Percentiles rank a stretch among this genome's conserved stretches.
Conservation (phyloP, 2,113 vertebrate species). For the Reinhardtius hippoglossoides region DNA sequence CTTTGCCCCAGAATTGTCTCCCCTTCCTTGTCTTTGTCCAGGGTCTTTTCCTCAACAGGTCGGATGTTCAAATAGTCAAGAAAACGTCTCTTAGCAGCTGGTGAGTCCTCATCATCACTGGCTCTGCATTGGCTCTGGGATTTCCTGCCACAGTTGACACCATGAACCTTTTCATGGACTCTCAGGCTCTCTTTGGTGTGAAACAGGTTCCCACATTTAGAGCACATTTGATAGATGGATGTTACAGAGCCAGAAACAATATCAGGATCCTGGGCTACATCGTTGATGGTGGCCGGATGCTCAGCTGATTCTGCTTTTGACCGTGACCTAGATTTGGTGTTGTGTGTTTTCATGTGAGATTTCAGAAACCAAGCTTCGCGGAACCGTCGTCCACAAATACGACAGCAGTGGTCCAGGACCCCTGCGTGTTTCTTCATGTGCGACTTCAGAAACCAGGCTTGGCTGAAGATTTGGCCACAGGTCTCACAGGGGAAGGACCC, state of each 20-base stretch:
- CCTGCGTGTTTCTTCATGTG: slow-evolving; percentile 96
- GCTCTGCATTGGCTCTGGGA: slow-evolving; percentile 47
- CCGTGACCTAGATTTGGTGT: slow-evolving; percentile 84
- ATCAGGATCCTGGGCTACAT: slow-evolving; percentile 88
- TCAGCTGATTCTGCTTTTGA: slow-evolving; percentile 84
- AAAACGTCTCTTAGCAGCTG: slow-evolving; percentile 85
- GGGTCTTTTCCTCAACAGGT: slow-evolving; percentile 72
- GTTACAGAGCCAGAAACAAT: slow-evolving; percentile 64
- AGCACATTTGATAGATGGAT: slow-evolving; percentile 91
- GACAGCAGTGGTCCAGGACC: slow-evolving; percentile 92
- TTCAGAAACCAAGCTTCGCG: slow-evolving; percentile 97
- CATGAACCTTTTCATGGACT: slow-evolving; percentile 88
- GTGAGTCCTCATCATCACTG: slow-evolving; percentile 71
- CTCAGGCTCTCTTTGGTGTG: slow-evolving; percentile 91
- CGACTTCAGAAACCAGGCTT: slow-evolving; percentile 95
- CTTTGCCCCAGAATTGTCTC: slow-evolving; percentile 81
- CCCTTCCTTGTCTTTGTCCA: slow-evolving; percentile 25
- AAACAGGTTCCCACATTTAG: slow-evolving; percentile 95
- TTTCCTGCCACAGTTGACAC: slow-evolving; percentile 73
- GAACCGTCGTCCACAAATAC: slow-evolving; percentile 93
- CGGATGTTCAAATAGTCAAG: slow-evolving; percentile 87
- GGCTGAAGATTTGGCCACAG: slow-evolving; percentile 92
- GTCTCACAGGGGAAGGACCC: slow-evolving; percentile 92
- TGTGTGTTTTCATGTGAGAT: slow-evolving; percentile 97
- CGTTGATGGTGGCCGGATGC: slow-evolving; percentile 90